Evolutionary conservation across 2,113 vertebrate genomes (phyloP), one percentile per base, ranked within the genome.

Genomic region (Proteles cristata): DNA sequence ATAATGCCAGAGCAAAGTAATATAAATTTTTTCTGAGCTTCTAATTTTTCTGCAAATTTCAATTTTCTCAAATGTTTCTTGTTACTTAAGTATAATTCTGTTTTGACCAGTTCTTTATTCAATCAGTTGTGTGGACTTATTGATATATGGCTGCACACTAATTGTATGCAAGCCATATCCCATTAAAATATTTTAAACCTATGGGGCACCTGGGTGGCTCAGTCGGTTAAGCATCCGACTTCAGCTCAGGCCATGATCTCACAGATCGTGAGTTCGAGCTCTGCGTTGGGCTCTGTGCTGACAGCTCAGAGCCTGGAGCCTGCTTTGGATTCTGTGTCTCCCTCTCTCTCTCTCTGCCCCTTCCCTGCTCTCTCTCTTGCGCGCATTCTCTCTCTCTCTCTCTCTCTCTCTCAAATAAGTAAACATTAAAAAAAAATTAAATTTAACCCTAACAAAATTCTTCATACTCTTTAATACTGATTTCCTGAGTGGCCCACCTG

Each of bases 1-100:
- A 69, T 17, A 33, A 77, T 71, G 16, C 94, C 48, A 85, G 28
- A 65, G 25, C 33, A 95, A 88, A 77, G 12, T 83, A 94, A 93
- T 95, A 83, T 77, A 89, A 81, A 77, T 87, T 82, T 97, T 97
- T 93, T 91, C 73, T 81, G 16, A 92, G n/a, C 48, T 33, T 89
- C 26, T 95, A 48, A 87, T 87, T 94, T 86, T 96, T 93, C 93
- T 90, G 33, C 26, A 63, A 45, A 95, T 92, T 96, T 86, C 58
- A 31, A 11, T 77, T 85, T 95, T 93, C 65, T 94, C 53, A 87
- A 88, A 80, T 94, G 11, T 88, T 92, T 68, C n/a, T 79, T 93
- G 6, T 95, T 66, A 94, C 96, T 86, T 61, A 55, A 93, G 35
- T 94, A 81, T 93, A 25, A 79, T 92, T 97, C 65, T 95, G 53